Evolutionary conservation across 2,113 vertebrate genomes (phyloP).

Genomic region (Pampusana beccarii): DNA sequence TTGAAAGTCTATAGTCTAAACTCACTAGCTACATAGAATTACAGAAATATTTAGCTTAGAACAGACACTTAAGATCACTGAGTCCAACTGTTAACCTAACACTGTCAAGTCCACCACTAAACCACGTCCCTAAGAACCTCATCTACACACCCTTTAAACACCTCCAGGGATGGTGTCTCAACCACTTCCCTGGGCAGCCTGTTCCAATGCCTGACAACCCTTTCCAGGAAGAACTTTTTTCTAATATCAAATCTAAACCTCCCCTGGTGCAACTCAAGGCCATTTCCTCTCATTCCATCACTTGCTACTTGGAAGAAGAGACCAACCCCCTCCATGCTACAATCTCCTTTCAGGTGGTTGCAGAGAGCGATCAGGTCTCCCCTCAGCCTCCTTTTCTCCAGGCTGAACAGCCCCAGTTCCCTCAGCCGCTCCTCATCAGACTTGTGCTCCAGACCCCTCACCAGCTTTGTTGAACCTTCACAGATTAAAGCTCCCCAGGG

Average conservation of each 20-base stretch:
- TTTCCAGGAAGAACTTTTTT: not conserved
- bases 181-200: not conserved
- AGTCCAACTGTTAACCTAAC: too few relatives aligned
- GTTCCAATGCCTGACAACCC: not conserved
- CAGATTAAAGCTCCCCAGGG: not conserved
- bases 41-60: not conserved
- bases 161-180: too few relatives aligned
- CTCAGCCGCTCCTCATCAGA: too few relatives aligned
- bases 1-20: not conserved
- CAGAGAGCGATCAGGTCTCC: too few relatives aligned
- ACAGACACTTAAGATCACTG: too few relatives aligned
- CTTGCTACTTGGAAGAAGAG: not conserved
- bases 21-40: not conserved
- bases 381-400: too few relatives aligned
- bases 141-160: too few relatives aligned
- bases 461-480: not conserved
- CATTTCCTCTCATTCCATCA: not conserved
- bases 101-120: too few relatives aligned
- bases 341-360: too few relatives aligned
- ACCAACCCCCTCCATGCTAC: not conserved
- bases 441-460: not conserved
- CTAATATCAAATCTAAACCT: too few relatives aligned
- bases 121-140: too few relatives aligned
- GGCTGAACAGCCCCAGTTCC: too few relatives aligned
- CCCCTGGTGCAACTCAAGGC: not conserved